Evolutionary conservation across 2,113 vertebrate species (phyloP).

Genomic region (Phaethornis superciliosus): DNA sequence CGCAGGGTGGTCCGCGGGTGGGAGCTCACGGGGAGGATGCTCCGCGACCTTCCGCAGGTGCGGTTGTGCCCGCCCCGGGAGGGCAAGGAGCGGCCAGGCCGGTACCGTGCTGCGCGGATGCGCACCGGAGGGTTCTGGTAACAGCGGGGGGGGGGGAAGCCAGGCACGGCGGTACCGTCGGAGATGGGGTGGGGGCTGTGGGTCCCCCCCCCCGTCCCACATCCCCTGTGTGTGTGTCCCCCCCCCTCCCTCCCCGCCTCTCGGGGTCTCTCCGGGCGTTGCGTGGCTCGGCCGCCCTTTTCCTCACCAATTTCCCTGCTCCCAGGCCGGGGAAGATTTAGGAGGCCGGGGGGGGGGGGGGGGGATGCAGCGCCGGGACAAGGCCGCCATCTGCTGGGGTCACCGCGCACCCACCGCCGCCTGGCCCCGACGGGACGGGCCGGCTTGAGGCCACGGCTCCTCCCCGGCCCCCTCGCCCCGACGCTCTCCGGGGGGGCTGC

Average conservation of each 20-base stretch:
- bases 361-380: neutral
- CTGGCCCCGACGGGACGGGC: neutral
- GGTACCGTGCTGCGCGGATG: neutral
- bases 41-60: neutral
- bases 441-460: neutral
- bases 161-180: neutral
- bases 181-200: neutral
- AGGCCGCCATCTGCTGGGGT: constrained; percentile 22
- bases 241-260: neutral
- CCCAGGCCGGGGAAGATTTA: constrained; percentile 46
- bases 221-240: no score
- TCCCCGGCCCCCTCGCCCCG: neutral
- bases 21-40: no score
- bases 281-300: constrained; percentile 38
- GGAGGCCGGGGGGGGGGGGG: neutral
- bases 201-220: no score
- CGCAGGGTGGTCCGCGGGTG: neutral
- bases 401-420: neutral
- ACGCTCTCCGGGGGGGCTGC: no score
- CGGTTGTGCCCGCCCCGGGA: neutral
- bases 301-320: constrained; percentile 55
- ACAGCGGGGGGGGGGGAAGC: no score
- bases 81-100: neutral
- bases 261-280: neutral
- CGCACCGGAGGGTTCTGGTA: no score